Conservation (phyloP, 2,888 invertebrate genomes). For the Clivina fossor region DNA sequence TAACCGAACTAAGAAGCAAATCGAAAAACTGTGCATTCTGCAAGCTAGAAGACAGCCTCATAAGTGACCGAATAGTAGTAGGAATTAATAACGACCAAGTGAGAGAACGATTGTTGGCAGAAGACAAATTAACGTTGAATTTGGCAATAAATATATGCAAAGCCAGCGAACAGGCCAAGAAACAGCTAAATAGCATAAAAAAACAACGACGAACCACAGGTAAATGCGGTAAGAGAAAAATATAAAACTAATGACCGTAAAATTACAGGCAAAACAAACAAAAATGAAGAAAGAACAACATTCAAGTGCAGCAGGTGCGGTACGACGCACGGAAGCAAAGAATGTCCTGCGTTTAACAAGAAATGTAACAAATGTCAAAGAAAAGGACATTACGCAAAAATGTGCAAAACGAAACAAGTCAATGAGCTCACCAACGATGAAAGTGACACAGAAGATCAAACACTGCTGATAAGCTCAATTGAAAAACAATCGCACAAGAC, state of each 20-base stretch:
- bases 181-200: not conserved
- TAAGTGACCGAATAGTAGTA: constrained; percentile 34
- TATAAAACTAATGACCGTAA: not conserved
- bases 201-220: not conserved
- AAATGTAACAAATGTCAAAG: not conserved
- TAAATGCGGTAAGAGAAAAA: not conserved
- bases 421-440: not conserved
- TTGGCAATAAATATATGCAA: not conserved
- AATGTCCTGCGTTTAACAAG: constrained; percentile 2
- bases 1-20: constrained; percentile 29
- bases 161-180: not conserved
- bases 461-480: constrained; percentile 3
- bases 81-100: constrained; percentile 26
- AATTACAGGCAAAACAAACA: not conserved
- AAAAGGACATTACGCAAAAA: not conserved
- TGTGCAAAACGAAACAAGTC: not conserved
- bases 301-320: not conserved
- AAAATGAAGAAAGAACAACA: not conserved
- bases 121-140: constrained; percentile 1
- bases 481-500: not conserved
- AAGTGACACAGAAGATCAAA: not conserved
- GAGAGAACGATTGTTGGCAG: constrained; percentile 28
- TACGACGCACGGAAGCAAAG: not conserved
- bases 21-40: constrained; percentile 33
- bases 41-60: constrained; percentile 31